Conservation (phyloP, 2,888 invertebrate genomes). For the Noctua pronuba region DNA sequence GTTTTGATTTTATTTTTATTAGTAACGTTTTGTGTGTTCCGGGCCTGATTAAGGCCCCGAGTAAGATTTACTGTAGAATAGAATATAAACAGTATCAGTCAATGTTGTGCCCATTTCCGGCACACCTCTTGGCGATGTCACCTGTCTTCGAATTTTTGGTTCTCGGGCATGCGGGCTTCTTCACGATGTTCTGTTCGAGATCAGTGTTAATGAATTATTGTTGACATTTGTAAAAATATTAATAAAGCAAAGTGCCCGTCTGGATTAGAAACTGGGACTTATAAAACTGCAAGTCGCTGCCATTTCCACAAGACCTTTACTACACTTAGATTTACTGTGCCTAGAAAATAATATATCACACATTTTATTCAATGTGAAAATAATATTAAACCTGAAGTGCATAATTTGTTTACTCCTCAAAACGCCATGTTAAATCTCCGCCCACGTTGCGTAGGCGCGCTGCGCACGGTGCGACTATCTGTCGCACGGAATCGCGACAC, state of each 20-base stretch:
- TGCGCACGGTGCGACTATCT: conserved; percentile 70
- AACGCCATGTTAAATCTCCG: conserved; percentile 57
- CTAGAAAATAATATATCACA: conserved; percentile 19
- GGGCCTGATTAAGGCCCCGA: background rate
- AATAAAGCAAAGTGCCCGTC: background rate
- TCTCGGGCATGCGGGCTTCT: background rate
- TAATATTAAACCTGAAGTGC: conserved; percentile 47
- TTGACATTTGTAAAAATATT: background rate
- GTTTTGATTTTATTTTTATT: conserved; percentile 7
- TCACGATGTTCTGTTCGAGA: background rate
- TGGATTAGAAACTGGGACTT: background rate
- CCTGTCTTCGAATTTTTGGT: background rate
- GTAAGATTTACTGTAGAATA: background rate
- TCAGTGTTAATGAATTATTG: background rate
- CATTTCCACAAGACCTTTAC: background rate
- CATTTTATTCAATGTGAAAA: conserved; percentile 29
- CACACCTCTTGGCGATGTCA: background rate
- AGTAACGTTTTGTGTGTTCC: background rate
- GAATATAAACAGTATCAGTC: background rate
- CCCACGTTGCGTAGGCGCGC: conserved; percentile 70
- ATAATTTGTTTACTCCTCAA: conserved; percentile 54
- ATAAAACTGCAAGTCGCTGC: background rate
- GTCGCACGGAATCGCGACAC: conserved; percentile 73
- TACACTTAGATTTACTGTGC: background rate
- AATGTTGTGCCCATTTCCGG: background rate